Base-by-base conservation (phyloP, 1,140 invertebrate genomes). In the Andrena cerasifolii region DNA sequence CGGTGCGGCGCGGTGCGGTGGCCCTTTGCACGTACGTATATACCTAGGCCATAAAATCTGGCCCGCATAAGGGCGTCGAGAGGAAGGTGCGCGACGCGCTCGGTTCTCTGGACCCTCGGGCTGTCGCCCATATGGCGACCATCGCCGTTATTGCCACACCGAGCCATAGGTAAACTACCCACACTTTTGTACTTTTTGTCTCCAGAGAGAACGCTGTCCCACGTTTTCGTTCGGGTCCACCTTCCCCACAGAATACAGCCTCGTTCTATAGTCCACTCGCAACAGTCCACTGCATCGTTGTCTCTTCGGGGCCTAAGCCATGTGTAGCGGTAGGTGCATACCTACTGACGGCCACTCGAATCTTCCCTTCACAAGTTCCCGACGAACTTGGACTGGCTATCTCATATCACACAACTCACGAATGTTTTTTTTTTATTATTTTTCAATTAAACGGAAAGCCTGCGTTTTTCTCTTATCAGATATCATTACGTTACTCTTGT, bases 61-160 rank as follows among this genome's bases (percentile, higher is more conserved):
- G 87, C 82, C 87, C 86, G 87, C 89, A 90, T 88, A 84, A 87
- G 85, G 86, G 86, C 78, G 76, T 65, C 70, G 74, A 66, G 84
- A 81, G 67, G 84, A 87, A 91, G 89, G 88, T 91, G 86, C 63
- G 86, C 85, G 81, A 61, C 3, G 31, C 21, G 40, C 66, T 5
- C 36, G 7, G 58, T 43, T 82, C 71, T 70, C 51, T 80, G 87
- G 86, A 83, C 91, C 90, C 86, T 81, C 82, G 79, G 89, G 83
- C 88, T 89, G 90, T 82, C 72, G 89, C 89, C 91, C 91, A 92
- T 92, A 91, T 92, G 91, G 90, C 90, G 89, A 90, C 80, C 87
- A 89, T 85, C 79, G 88, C 84, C 78, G 88, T 86, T 82, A 65
- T 66, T 79, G 68, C 68, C 58, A n/a, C 31, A 51, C 77, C 73